Conservation (phyloP, 2,888 invertebrate genomes). For the Spodoptera exigua region DNA sequence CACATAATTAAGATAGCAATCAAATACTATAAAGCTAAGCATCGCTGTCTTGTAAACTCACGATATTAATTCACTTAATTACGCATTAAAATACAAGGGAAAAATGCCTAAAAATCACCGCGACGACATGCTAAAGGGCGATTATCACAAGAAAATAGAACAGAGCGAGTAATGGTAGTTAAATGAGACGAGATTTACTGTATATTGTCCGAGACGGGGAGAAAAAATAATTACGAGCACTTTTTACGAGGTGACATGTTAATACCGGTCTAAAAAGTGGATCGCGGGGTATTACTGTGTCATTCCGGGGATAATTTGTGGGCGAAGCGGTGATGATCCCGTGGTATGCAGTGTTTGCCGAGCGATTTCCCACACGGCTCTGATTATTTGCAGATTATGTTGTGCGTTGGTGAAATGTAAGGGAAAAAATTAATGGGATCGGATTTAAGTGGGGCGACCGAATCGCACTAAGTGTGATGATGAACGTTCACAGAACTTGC, state of each 20-base stretch:
- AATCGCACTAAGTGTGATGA: conserved; percentile 46
- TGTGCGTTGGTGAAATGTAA: conserved; percentile 35
- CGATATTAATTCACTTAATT: conserved; percentile 57
- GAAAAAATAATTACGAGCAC: conserved; percentile 63
- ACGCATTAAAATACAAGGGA: conserved; percentile 55
- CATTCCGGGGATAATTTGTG: conserved; percentile 62
- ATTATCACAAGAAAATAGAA: conserved; percentile 59
- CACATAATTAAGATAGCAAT: not conserved
- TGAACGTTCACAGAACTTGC: conserved; percentile 33
- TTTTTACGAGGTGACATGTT: conserved; percentile 59
- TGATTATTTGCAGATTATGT: conserved; percentile 46
- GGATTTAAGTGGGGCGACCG: conserved; percentile 24
- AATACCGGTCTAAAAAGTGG: conserved; percentile 53
- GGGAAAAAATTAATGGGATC: conserved; percentile 47
- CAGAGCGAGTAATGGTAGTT: conserved; percentile 69
- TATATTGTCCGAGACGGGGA: conserved; percentile 61
- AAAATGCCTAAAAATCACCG: conserved; percentile 60
- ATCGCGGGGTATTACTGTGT: conserved; percentile 58
- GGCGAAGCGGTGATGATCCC: conserved; percentile 52
- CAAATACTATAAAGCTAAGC: conserved; percentile 1
- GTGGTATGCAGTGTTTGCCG: conserved; percentile 38
- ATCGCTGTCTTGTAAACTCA: conserved; percentile 27
- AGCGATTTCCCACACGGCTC: conserved; percentile 36
- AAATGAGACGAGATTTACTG: conserved; percentile 74
- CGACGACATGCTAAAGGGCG: conserved; percentile 56